phyloP scores from a whole-genome alignment of 2,113 vertebrate genomes.

The Rhinolophus ferrumequinum region DNA sequence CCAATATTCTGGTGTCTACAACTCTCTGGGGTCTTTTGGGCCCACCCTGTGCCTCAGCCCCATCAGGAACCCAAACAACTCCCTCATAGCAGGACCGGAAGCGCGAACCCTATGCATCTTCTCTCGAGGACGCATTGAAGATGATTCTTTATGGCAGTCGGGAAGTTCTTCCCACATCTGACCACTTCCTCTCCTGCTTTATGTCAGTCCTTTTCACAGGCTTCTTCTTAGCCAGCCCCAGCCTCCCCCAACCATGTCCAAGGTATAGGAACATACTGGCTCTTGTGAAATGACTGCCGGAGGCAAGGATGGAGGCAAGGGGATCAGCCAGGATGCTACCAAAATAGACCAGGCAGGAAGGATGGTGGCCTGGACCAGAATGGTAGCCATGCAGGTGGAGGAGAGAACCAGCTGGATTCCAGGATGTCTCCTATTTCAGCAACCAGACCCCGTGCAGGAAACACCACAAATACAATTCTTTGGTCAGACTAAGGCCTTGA shows the following conservation, averaged over 20 bases:
- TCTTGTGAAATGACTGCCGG: neutral
- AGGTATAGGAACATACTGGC: neutral
- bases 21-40: neutral
- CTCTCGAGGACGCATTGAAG: neutral
- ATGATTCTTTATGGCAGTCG: neutral
- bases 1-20: fast-evolving
- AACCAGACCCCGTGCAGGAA: neutral
- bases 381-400: neutral
- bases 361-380: neutral
- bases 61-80: neutral
- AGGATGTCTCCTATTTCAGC: neutral
- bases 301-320: too few relatives aligned
- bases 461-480: neutral
- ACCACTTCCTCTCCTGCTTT: neutral
- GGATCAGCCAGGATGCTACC: neutral
- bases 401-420: neutral
- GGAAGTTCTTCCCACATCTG: neutral
- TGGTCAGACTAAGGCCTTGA: neutral
- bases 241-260: neutral
- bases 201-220: neutral
- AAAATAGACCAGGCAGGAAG: neutral
- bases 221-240: neutral
- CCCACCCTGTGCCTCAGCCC: neutral
- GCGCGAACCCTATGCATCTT: neutral
- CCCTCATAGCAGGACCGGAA: neutral